A percentile compares a stretch with the other conserved stretches of the same genome.
phyloP scores from a whole-genome alignment of 2,797 vertebrate genomes.

The Mionectes olivaceus region DNA sequence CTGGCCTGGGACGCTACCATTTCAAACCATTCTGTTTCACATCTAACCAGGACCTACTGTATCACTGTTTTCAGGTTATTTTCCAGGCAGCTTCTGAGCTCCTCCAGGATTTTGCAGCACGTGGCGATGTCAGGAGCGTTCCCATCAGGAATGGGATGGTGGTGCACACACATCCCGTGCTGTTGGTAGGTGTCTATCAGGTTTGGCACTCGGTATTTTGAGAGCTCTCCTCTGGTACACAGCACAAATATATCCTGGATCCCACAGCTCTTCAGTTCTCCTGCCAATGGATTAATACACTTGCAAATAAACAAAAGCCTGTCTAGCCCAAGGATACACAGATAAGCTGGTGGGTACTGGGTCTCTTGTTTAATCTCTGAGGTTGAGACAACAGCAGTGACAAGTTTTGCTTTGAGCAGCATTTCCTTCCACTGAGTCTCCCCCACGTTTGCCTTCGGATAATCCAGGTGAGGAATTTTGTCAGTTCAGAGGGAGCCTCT shows the following conservation, averaged over 20 bases:
- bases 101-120: constrained; percentile 86
- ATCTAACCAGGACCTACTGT: constrained; percentile 80
- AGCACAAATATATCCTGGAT: constrained; percentile 91
- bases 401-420: neutral
- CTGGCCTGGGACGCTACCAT: neutral
- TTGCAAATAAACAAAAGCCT: constrained; percentile 21
- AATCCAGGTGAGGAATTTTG: neutral
- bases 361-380: neutral
- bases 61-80: constrained; percentile 83
- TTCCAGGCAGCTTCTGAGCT: constrained; percentile 83
- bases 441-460: neutral
- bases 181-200: constrained; percentile 85
- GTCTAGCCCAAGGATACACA: neutral
- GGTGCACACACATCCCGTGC: constrained; percentile 83
- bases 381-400: neutral
- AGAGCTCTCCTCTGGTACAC: constrained; percentile 89
- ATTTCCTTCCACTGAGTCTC: neutral
- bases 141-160: constrained; percentile 87
- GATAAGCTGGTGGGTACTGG: neutral
- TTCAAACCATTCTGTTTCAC: neutral
- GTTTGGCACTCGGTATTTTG: constrained; percentile 87
- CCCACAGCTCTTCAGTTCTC: constrained; percentile 85
- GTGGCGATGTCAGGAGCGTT: constrained; percentile 82
- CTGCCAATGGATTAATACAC: constrained; percentile 68
- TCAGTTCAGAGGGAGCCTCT: neutral